Conservation (phyloP, 2,888 invertebrate species). For the Tenthredo livida region DNA sequence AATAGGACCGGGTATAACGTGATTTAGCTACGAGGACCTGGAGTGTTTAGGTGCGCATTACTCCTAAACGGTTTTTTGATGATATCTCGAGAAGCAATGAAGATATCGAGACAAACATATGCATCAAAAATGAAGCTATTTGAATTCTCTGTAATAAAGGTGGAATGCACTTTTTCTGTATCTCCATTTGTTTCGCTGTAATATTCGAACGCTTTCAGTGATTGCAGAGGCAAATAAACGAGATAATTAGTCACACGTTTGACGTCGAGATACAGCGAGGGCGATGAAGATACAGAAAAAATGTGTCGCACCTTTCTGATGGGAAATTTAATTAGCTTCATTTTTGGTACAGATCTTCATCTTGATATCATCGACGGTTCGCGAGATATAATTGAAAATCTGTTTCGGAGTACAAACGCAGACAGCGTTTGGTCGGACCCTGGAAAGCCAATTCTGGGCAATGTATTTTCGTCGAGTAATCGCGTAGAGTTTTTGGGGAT, state of each 20-base stretch:
- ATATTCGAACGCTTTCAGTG: not conserved
- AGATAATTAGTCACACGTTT: not conserved
- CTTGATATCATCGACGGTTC: not conserved
- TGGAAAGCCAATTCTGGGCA: not conserved
- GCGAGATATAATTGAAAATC: not conserved
- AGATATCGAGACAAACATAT: not conserved
- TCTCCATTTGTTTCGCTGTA: not conserved
- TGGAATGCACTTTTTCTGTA: not conserved
- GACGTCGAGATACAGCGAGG: not conserved
- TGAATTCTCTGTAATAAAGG: not conserved
- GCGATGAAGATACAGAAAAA: not conserved
- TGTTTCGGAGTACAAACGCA: not conserved
- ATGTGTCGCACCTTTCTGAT: not conserved
- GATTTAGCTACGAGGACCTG: not conserved
- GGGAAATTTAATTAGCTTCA: not conserved
- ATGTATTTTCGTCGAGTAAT: not conserved
- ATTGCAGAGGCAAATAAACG: not conserved
- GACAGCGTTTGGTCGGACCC: not conserved
- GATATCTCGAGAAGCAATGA: not conserved
- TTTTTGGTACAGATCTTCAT: not conserved
- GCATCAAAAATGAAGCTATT: not conserved
- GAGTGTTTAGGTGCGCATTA: not conserved
- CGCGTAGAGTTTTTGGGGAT: not conserved
- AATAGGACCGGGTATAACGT: not conserved
- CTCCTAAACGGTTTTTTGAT: not conserved